Base-by-base conservation (phyloP, 2,113 vertebrate genomes). In the Percopsis transmontana region DNA sequence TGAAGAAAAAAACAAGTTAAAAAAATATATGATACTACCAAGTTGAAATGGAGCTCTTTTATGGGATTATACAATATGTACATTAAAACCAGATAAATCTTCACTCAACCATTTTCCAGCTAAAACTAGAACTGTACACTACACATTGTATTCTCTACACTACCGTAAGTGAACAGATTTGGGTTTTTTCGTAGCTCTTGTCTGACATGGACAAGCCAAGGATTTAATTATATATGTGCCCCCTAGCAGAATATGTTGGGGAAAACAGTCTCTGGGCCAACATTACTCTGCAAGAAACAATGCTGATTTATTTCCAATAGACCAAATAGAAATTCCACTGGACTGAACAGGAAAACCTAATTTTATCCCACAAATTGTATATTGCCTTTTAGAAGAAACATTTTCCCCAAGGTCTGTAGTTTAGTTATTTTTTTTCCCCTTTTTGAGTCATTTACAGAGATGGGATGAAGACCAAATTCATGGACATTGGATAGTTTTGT, bases 61-160 rank as follows among this genome's bases (percentile, higher is more conserved):
- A 33, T 33, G 68, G 80, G 72, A 81, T 65, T 71, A 15, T 77
- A 19, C 70, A 87, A 71, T 83, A 72, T 81, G 83, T 85, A 86
- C 84, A 83, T 66, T 80, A 86, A 82, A 79, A 76, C 77, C 62
- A 55, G 82, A 86, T 58, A 48, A 33, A 64, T 54, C 59, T 68
- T 79, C 70, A 83, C 23, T 59, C 20, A 55, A 58, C 56, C 50
- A 27, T 51, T 45, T 68, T 2, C 9, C 19, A 66, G 77, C 76
- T 42, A 63, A 13, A 20, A 3, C 33, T 59, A 47, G 74, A 66
- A 77, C 59, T 79, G 62, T 62, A 74, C 73, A 70, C 67, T 68
- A 42, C 80, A 66, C 54, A 58, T 18, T 69, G 66, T 83, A 66
- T 70, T 80, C 55, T 79, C 71, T 41, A 15, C 66, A 21, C 42